Evolutionary conservation across 1,140 invertebrate species (phyloP), one percentile per base, ranked within the genome.

Genomic region (Lysiphlebus fabarum): DNA sequence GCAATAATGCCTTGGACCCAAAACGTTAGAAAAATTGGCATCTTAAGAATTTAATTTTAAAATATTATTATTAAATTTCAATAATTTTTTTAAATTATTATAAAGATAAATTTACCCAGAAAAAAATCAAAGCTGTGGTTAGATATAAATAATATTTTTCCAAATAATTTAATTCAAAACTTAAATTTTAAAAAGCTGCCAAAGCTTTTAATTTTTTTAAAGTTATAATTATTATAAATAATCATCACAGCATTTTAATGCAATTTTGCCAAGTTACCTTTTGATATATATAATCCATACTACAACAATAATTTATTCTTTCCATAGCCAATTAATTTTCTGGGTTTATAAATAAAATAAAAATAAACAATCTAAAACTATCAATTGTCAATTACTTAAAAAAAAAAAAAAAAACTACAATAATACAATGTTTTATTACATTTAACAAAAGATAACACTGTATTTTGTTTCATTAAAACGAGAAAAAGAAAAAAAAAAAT

Each of bases 201-300:
- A 26, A 26, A 26, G 60, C 10, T 53, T 34, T 33, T 33, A 26
- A 40, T 54, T 41, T 51, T 58, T 7, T 53, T 34, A 14, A 37
- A 26, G 34, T 54, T 51, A 64, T 44, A 50, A 58, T 48, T 36
- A 44, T 54, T 65, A 57, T 65, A 58, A 70, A 70, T 74, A 67
- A n/a, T 70, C 70, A 73, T 76, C 72, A 75, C 70, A 76, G 72
- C 61, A 57, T 70, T 73, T 71, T 74, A 66, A 73, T 74, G 71
- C 68, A 69, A 60, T 53, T 66, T 57, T 34, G 60, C 38, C 49
- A 47, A 26, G 33, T 54, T 54, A 9, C 17, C 49, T 40, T 26
- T 26, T 26, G 40, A 11, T 11, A 8, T 42, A 11, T 38, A 7
- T 3, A 54, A 11, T 51, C 12, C 36, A n/a, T n/a, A 51, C 10